A percentile compares a stretch with the other conserved stretches of the same genome.
Evolutionary conservation across 2,888 invertebrate species (phyloP).

Genomic region (Phania funesta): DNA sequence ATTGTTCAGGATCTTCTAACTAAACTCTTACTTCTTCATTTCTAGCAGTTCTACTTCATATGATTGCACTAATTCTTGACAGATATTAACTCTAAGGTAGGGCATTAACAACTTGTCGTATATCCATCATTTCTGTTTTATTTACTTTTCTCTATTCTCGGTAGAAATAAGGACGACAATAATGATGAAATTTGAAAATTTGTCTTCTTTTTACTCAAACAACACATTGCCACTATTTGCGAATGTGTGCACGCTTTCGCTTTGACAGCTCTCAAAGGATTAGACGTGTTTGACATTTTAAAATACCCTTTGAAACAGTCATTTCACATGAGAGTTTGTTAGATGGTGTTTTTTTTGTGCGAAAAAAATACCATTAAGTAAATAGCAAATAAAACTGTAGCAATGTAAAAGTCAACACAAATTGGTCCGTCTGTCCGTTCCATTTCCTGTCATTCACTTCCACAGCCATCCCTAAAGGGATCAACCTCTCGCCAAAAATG

Average conservation of each 20-base stretch:
- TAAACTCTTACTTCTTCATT: too few species aligned
- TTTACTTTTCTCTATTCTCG: constrained; percentile 5
- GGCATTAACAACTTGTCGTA: background rate
- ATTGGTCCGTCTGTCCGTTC: constrained; percentile 6
- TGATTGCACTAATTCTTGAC: too few species aligned
- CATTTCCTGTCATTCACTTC: constrained; percentile 23
- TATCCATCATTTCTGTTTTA: background rate
- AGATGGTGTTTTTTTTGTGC: background rate
- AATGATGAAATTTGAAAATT: constrained; percentile 2
- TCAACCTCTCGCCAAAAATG: constrained; percentile 31
- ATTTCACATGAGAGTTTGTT: constrained; percentile 17
- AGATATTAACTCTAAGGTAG: background rate
- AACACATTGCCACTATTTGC: constrained; percentile 16
- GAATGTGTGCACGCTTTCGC: constrained; percentile 70
- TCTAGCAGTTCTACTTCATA: too few species aligned
- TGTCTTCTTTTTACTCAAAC: background rate
- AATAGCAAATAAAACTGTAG: constrained; percentile 25
- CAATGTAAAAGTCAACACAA: constrained; percentile 32
- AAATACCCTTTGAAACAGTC: constrained; percentile 68
- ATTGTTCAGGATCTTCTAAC: too few species aligned
- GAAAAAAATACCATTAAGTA: constrained; percentile 22
- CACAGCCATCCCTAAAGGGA: constrained; percentile 5
- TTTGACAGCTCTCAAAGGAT: constrained; percentile 78
- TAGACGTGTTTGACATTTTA: constrained; percentile 78
- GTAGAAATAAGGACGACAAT: background rate